phyloP scores from a whole-genome alignment of 2,888 invertebrate genomes.

The Pomacea canaliculata region DNA sequence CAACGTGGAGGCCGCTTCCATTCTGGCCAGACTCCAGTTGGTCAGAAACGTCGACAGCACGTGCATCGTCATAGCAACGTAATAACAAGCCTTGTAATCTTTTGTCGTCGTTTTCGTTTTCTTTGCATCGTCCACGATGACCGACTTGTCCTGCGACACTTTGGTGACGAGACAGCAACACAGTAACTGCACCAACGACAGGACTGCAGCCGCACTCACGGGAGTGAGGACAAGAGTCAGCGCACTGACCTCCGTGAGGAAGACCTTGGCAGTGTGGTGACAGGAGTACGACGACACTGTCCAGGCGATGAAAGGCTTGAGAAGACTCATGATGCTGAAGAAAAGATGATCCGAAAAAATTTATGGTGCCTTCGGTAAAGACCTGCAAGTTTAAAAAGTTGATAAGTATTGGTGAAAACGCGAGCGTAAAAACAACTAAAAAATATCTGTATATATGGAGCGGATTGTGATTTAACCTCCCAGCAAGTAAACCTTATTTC shows the following conservation, averaged over 20 bases:
- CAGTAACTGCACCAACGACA: slow-evolving; percentile 3
- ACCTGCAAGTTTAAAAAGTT: too few species aligned
- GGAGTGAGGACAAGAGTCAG: not conserved
- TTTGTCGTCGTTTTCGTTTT: too few species aligned
- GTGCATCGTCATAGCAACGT: slow-evolving; percentile 26
- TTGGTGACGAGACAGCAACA: slow-evolving; percentile 3
- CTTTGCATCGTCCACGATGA: too few species aligned
- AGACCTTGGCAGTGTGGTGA: slow-evolving; percentile 32
- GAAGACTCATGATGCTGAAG: not conserved
- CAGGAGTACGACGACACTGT: slow-evolving; percentile 38
- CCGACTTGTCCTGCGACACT: too few species aligned
- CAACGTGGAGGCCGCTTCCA: slow-evolving; percentile 43
- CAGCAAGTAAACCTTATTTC: too few species aligned
- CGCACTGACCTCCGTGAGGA: not conserved
- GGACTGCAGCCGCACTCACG: not conserved
- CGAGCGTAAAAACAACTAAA: too few species aligned
- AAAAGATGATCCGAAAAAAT: too few species aligned
- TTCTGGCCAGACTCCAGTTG: slow-evolving; percentile 41
- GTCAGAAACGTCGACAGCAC: slow-evolving; percentile 38
- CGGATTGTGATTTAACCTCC: too few species aligned
- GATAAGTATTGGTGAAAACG: too few species aligned
- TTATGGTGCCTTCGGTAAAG: too few species aligned
- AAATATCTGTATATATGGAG: too few species aligned
- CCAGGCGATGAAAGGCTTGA: slow-evolving; percentile 32
- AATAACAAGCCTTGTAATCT: not conserved